A percentile compares a stretch with the other conserved stretches of the same genome.
Conservation (phyloP, 1,140 invertebrate species). For the Matsumurasca onukii region DNA sequence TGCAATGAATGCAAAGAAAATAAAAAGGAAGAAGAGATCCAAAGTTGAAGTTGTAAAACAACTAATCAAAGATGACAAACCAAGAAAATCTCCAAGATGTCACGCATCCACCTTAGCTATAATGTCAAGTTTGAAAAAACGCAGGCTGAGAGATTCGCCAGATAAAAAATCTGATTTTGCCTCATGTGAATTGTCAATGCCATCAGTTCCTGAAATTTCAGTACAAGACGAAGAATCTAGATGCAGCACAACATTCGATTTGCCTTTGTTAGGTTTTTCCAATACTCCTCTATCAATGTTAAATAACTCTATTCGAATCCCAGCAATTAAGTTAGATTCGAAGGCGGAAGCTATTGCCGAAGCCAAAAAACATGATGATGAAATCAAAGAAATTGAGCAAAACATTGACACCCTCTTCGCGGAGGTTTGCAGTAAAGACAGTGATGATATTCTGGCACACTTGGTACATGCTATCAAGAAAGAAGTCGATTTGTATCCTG, state of each 20-base stretch:
- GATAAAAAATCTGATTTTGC: slow-evolving; percentile 5
- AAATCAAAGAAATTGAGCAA: slow-evolving; percentile 11
- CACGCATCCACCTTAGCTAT: slow-evolving; percentile 82
- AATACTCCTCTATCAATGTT: not conserved
- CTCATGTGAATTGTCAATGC: not conserved
- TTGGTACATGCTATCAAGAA: slow-evolving; percentile 12
- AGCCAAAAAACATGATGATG: slow-evolving; percentile 1
- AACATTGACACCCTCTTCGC: slow-evolving; percentile 12
- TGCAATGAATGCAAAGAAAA: not conserved
- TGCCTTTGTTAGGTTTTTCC: not conserved
- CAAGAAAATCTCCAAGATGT: slow-evolving; percentile 79
- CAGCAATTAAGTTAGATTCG: slow-evolving; percentile 15
- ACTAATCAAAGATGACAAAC: slow-evolving; percentile 58
- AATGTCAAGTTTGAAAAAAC: slow-evolving; percentile 59
- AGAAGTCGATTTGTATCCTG: slow-evolving; percentile 1
- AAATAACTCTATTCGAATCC: not conserved
- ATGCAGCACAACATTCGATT: slow-evolving; percentile 4
- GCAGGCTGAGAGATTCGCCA: slow-evolving; percentile 26
- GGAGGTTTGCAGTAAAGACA: not conserved
- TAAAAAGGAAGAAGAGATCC: slow-evolving; percentile 54
- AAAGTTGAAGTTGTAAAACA: slow-evolving; percentile 2
- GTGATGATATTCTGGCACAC: not conserved
- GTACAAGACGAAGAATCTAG: slow-evolving; percentile 27
- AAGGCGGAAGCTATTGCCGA: not conserved
- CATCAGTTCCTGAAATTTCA: slow-evolving; percentile 4